phyloP scores from a whole-genome alignment of 2,113 vertebrate genomes.

The Boulengeromyrus knoepffleri region DNA sequence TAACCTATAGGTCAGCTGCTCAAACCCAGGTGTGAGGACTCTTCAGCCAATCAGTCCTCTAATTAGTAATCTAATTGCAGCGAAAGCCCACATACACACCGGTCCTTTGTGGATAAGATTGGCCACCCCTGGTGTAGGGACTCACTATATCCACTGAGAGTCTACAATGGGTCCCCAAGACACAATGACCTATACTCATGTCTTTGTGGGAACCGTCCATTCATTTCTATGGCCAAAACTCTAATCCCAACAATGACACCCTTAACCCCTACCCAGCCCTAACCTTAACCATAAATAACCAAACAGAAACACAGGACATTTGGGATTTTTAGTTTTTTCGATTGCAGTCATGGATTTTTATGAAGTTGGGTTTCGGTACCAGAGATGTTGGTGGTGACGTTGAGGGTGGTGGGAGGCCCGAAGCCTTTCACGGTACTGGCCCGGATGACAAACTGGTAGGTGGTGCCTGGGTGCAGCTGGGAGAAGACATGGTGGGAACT shows the following conservation, averaged over 20 bases:
- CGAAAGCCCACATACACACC: too few relatives aligned
- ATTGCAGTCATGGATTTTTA: neutral
- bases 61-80: too few relatives aligned
- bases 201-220: neutral
- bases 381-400: conserved; percentile 95
- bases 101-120: too few relatives aligned
- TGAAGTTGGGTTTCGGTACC: conserved; percentile 54
- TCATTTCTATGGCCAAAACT: neutral
- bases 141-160: too few relatives aligned
- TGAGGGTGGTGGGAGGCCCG: conserved; percentile 79
- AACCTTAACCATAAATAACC: neutral
- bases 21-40: too few relatives aligned
- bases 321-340: neutral
- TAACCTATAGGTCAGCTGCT: too few relatives aligned
- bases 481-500: conserved; percentile 83
- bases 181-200: neutral
- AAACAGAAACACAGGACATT: neutral
- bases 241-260: too few relatives aligned
- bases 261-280: too few relatives aligned
- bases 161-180: neutral
- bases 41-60: too few relatives aligned
- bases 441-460: conserved; percentile 88
- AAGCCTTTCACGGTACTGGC: conserved; percentile 94
- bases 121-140: neutral
- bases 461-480: conserved; percentile 88